Evolutionary conservation across 2,797 vertebrate genomes (phyloP).

Genomic region (Takifugu rubripes): DNA sequence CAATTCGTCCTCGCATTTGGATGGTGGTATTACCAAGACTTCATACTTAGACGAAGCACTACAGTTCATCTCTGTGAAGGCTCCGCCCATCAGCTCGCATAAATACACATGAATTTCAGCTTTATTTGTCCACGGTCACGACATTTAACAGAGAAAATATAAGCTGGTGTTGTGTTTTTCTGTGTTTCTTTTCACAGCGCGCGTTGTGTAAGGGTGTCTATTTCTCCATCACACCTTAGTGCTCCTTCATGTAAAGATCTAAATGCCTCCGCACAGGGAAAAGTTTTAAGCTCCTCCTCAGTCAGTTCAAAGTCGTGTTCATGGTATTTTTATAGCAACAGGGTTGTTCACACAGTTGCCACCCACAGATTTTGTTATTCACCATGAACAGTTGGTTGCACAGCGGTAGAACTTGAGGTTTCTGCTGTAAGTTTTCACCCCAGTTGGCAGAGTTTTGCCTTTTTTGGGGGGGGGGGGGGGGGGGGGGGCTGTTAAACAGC

Average conservation of each 20-base stretch:
- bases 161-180: neutral
- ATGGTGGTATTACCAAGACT: slow-evolving; percentile 52
- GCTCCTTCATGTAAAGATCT: slow-evolving; percentile 13
- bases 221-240: neutral
- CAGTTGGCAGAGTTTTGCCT: slow-evolving; percentile 29
- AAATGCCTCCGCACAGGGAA: slow-evolving; percentile 9
- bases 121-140: neutral
- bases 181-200: neutral
- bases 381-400: slow-evolving; percentile 50
- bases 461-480: slow-evolving; percentile 14
- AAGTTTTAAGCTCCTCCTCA: slow-evolving; percentile 11
- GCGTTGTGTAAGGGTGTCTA: slow-evolving; percentile 1
- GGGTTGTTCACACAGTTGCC: slow-evolving; percentile 37
- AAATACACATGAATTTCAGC: neutral
- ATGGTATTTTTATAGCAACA: slow-evolving; percentile 39
- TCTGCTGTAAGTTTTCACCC: slow-evolving; percentile 25
- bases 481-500: slow-evolving; percentile 23
- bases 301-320: slow-evolving; percentile 30
- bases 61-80: slow-evolving; percentile 27
- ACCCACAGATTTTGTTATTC: slow-evolving; percentile 50
- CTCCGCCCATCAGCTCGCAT: slow-evolving; percentile 2
- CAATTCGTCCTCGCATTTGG: slow-evolving; percentile 49
- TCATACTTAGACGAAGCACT: slow-evolving; percentile 37
- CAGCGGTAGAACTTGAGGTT: slow-evolving; percentile 43
- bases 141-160: neutral